A percentile compares a stretch with the other conserved stretches of the same genome.
Evolutionary conservation across 2,888 invertebrate genomes (phyloP).

Genomic region (Mimas tiliae): DNA sequence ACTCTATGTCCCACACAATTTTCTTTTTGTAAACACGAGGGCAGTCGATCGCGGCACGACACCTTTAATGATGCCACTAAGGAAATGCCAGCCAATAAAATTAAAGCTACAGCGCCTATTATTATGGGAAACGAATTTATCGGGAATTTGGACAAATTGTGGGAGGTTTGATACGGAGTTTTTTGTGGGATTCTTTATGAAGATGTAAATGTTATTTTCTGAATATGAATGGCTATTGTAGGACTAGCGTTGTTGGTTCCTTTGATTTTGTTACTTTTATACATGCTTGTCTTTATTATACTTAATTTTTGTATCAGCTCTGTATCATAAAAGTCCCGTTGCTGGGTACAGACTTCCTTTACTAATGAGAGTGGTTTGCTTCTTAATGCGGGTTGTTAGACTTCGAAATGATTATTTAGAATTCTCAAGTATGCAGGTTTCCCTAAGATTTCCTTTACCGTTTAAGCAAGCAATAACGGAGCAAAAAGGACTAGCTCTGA

Average conservation of each 20-base stretch:
- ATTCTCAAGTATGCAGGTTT: too few species aligned
- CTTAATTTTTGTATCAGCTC: not conserved
- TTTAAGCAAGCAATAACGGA: too few species aligned
- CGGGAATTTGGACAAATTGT: constrained; percentile 16
- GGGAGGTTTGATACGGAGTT: constrained; percentile 9
- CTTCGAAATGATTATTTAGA: too few species aligned
- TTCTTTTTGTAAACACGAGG: constrained; percentile 21
- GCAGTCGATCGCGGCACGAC: constrained; percentile 18
- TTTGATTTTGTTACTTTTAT: not conserved
- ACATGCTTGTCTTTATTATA: not conserved
- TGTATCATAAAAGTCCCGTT: too few species aligned
- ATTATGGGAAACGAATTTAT: constrained; percentile 25
- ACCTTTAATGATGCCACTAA: constrained; percentile 24
- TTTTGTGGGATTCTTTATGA: not conserved
- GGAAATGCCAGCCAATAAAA: constrained; percentile 23
- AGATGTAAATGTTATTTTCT: not conserved
- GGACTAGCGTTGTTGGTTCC: too few species aligned
- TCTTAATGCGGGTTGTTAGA: too few species aligned
- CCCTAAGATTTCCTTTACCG: too few species aligned
- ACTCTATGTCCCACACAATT: constrained; percentile 3
- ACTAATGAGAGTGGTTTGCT: too few species aligned
- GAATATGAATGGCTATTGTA: not conserved
- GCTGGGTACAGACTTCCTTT: too few species aligned
- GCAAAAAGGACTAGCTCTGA: too few species aligned
- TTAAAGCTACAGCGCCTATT: constrained; percentile 20